Base-by-base conservation (phyloP, 2,113 vertebrate species). In the Takifugu flavidus region DNA sequence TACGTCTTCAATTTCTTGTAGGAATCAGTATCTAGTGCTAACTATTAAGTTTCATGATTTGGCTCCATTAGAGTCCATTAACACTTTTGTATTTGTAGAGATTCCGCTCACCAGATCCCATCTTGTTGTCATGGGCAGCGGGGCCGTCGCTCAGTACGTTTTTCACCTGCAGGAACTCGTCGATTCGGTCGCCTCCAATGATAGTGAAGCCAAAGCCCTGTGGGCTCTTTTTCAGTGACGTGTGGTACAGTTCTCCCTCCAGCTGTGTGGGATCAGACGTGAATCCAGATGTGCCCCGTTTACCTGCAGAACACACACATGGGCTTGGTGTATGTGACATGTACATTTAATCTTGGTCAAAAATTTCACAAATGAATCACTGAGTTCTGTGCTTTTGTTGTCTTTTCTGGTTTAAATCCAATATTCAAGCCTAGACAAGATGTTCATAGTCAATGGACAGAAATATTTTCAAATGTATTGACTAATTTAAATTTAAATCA, bases 151-250 rank as follows among this genome's bases (percentile, higher is more conserved):
- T 92, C 26, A 99, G 87, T 53, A 98, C 95, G 10, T 98, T 97
- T 72, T 99, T 99, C 88, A 98, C 95, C 80, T 98, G 96, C 6
- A 99, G 92, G 71, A 98, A 98, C 79, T 98, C 96, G 27, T 98
- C 96, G 0, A 94, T 95, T 57, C 96, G 91, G 65, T 99, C 96
- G 12, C 96, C 96, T 31, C 96, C 96, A 1, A 98, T 98, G 62
- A 98, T 99, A 53, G 96, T 99, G 65, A 99, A 99, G 27, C 96
- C 96, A 70, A 99, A 98, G 1, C 96, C 96, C 90, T 97, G 95
- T 0, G 91, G 55, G 56, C 96, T 95, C 80, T 99, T 98, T 51
- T 93, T 95, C 82, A 99, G 77, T 0, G 94, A 91, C 0, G 95
- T 96, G 72, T 91, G 92, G 70, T 98, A 88, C 54, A 97, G 80